Evolutionary conservation across 2,113 vertebrate genomes (phyloP).

Genomic region (Chaetura pelagica): DNA sequence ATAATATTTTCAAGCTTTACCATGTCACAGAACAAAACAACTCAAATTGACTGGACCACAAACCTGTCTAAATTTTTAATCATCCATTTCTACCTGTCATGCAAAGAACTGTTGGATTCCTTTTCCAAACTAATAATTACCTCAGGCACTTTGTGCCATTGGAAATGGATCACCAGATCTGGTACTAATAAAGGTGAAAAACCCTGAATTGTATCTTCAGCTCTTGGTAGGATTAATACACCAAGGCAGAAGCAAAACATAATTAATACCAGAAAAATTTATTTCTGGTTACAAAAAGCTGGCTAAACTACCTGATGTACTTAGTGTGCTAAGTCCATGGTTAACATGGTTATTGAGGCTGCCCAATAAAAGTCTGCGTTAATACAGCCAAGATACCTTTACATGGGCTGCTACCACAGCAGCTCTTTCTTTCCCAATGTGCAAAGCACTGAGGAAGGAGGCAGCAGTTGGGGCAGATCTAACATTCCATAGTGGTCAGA

Average conservation of each 20-base stretch:
- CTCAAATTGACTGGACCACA: background rate
- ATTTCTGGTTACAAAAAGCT: background rate
- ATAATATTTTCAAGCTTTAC: background rate
- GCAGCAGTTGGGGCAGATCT: fast-evolving
- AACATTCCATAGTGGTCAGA: fast-evolving
- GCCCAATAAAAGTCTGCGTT: fast-evolving
- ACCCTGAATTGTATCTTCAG: background rate
- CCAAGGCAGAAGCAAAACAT: background rate
- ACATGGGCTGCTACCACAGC: background rate
- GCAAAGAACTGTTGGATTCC: background rate
- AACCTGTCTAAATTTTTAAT: background rate
- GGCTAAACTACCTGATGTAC: background rate
- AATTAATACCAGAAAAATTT: background rate
- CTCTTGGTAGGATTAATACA: background rate
- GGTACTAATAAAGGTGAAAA: background rate
- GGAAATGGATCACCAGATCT: background rate
- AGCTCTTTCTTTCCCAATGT: fast-evolving
- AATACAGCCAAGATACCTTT: background rate
- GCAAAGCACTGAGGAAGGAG: fast-evolving
- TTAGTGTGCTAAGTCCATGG: background rate
- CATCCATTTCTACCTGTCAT: background rate
- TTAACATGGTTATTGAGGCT: background rate
- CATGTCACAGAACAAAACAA: background rate
- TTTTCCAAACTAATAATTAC: background rate
- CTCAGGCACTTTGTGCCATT: background rate